Evolutionary conservation across 1,140 invertebrate species (phyloP).

Genomic region (Camponotus vicinus): DNA sequence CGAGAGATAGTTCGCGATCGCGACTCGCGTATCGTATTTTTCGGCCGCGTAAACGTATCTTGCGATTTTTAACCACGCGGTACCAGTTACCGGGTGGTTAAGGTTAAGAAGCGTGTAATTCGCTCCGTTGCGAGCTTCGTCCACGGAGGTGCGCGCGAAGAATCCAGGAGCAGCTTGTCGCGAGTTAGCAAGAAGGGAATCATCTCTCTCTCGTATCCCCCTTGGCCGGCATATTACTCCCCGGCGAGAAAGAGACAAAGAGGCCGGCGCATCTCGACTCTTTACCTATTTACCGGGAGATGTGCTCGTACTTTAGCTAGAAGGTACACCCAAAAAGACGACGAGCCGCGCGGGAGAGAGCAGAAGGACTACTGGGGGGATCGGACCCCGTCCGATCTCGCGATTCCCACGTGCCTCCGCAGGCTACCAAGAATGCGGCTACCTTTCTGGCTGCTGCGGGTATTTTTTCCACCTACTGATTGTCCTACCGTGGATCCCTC

Average conservation of each 20-base stretch:
- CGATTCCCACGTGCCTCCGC: constrained; percentile 82
- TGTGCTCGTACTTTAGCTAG: constrained; percentile 76
- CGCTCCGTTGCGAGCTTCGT: constrained; percentile 45
- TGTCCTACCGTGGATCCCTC: constrained; percentile 65
- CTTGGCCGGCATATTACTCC: constrained; percentile 35
- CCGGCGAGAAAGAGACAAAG: constrained; percentile 49
- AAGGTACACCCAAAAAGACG: constrained; percentile 72
- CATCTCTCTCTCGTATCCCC: constrained; percentile 30
- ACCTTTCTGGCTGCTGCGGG: constrained; percentile 56
- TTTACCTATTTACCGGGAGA: constrained; percentile 82
- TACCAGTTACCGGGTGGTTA: constrained; percentile 35
- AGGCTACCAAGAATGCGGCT: constrained; percentile 65
- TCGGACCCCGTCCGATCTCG: constrained; percentile 62
- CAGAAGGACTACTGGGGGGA: constrained; percentile 14
- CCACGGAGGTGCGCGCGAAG: constrained; percentile 48
- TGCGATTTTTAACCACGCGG: constrained; percentile 39
- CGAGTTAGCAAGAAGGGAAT: constrained; percentile 59
- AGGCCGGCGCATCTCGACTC: constrained; percentile 58
- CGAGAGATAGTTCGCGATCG: constrained; percentile 18
- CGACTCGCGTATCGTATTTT: constrained; percentile 16
- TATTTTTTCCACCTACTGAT: constrained; percentile 65
- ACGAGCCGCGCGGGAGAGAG: constrained; percentile 53
- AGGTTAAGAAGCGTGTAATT: constrained; percentile 62
- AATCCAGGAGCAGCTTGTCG: constrained; percentile 61
- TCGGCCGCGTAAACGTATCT: constrained; percentile 11